Base-by-base conservation (phyloP, 2,113 vertebrate species). In the Corydoras sp. region DNA sequence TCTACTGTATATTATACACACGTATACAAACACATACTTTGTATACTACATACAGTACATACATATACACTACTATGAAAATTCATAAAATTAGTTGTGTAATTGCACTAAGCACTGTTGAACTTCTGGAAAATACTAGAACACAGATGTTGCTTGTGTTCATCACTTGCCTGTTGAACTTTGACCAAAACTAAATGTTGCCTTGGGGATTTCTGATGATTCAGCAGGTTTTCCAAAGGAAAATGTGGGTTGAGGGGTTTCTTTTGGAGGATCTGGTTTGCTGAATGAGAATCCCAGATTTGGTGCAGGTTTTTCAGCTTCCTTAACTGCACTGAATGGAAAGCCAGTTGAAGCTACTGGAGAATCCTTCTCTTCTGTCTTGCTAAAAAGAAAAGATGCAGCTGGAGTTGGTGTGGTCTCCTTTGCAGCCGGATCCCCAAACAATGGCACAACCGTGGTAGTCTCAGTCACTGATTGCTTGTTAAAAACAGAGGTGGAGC, bases 281-380 rank as follows among this genome's bases (percentile, higher is more conserved):
- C 88, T 87, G 80, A 96, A 94, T 32, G 92, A 84, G 83, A 96
- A 97, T 58, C 91, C 51, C 69, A 18, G 58, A n/a, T n/a, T 75
- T 59, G 69, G 58, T 15, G 84, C 80, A 64, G 87, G 76, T 81
- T 91, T 93, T 56, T 93, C 92, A 24, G 79, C 68, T 71, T 94
- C 92, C 77, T 94, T 96, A 63, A 87, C 86, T 35, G 72, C 71
- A 18, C 78, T 80, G 70, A 98, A 98, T 5, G 86, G 65, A 59
- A 95, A 85, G 0, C 84, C 76, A 53, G 85, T 77, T 2, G 82
- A 13, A 74, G 83, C 77, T 68, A 85, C 68, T 24, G 87, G 78
- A 0, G 79, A 72, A 72, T 94, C 91, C 48, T 91, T 97, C 72
- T 95, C 93, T 76, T 93, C 93, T 43, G 89, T 86, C 81, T 92